Base-by-base conservation (phyloP, 1,140 invertebrate genomes). In the Dendrolimus kikuchii region DNA sequence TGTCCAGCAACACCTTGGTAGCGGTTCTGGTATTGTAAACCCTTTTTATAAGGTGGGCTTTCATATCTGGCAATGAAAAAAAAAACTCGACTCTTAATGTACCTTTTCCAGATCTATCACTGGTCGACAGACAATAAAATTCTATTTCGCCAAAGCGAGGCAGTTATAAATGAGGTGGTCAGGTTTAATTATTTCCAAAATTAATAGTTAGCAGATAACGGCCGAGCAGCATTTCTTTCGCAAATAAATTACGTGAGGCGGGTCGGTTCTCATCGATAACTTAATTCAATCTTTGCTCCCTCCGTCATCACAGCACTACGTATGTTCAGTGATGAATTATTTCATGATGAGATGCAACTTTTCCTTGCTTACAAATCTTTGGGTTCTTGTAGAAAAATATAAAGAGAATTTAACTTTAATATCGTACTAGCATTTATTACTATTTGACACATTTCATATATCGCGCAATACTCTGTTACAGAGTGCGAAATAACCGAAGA, bases 251-350 rank as follows among this genome's bases (percentile, higher is more conserved):
- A 71, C 57, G 43, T 52, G 49, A 57, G 58, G 50, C 54, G 49
- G 64, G 62, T 53, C 61, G 66, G 69, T 68, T 66, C 65, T 57
- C 63, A 62, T 60, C 69, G 69, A 81, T 74, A 79, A 77, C 66
- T 76, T 81, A 81, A 79, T 81, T 77, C 71, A 72, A 78, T 82
- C 72, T 73, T 68, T 44, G 62, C 65, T 72, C 72, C 76, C 75
- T 72, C 76, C 76, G 62, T 73, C 70, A 74, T 74, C 64, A 63
- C 50, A 44, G 60, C 48, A 52, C 55, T 58, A 71, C 23, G 66
- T 64, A 65, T 64, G 66, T 49, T 62, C 40, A 46, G 40, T 50
- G 42, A 57, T 51, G 55, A 66, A 66, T 64, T 54, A 59, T 56
- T 60, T 40, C 9, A 45, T 59, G 57, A 65, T 65, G 58, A 60